Conservation (phyloP, 1,140 invertebrate genomes). For the Drosophila chauvacae region DNA sequence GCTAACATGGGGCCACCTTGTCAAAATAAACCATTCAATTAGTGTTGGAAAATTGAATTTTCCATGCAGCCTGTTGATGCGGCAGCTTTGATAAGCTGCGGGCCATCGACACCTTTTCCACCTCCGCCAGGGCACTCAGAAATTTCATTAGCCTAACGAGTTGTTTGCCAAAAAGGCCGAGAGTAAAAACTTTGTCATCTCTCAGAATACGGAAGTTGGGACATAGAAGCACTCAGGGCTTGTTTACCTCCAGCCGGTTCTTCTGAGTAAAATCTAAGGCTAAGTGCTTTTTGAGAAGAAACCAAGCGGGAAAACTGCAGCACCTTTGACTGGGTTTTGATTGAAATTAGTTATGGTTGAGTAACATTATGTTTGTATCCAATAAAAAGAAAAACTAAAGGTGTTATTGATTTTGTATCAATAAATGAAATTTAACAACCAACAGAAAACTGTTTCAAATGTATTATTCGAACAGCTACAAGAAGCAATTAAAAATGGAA, state of each 20-base stretch:
- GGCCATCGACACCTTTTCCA: slow-evolving; percentile 45
- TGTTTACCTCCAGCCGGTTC: slow-evolving; percentile 11
- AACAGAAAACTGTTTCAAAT: neutral
- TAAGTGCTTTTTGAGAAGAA: slow-evolving; percentile 29
- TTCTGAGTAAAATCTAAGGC: slow-evolving; percentile 7
- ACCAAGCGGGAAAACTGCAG: slow-evolving; percentile 22
- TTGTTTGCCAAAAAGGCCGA: slow-evolving; percentile 68
- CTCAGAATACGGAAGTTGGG: slow-evolving; percentile 42
- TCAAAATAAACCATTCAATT: slow-evolving; percentile 82
- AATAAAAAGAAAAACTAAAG: neutral
- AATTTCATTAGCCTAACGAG: slow-evolving; percentile 80
- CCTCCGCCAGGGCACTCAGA: slow-evolving; percentile 35
- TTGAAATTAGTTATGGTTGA: slow-evolving; percentile 1
- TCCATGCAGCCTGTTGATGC: slow-evolving; percentile 75
- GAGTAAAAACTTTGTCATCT: slow-evolving; percentile 59
- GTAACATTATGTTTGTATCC: neutral
- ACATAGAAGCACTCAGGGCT: slow-evolving; percentile 16
- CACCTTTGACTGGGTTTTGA: slow-evolving; percentile 6
- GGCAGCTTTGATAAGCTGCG: slow-evolving; percentile 70
- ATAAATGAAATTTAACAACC: neutral
- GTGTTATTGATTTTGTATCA: neutral
- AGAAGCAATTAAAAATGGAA: neutral
- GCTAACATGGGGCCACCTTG: slow-evolving; percentile 68
- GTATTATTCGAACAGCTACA: neutral
- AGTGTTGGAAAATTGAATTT: slow-evolving; percentile 78